Percentiles rank a stretch among this genome's conserved stretches.
phyloP scores from a whole-genome alignment of 1,140 invertebrate species.

The Zaprionus camerounensis region DNA sequence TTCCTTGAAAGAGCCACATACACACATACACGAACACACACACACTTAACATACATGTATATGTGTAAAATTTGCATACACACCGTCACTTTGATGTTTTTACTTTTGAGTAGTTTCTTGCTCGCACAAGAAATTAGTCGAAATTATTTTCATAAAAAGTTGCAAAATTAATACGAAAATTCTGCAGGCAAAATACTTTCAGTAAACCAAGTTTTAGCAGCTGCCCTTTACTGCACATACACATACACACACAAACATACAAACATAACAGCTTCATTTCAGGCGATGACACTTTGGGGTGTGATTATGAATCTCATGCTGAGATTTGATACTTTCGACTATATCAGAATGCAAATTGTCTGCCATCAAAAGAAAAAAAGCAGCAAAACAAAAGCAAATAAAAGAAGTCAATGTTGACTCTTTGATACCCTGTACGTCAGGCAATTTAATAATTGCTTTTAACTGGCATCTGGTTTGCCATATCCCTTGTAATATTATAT shows the following conservation, averaged over 20 bases:
- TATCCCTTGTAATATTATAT: neutral
- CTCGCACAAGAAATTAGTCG: conserved; percentile 53
- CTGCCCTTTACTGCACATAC: conserved; percentile 12
- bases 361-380: conserved; percentile 26
- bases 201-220: neutral
- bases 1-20: conserved; percentile 49
- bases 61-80: neutral
- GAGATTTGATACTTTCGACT: conserved; percentile 68
- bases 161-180: conserved; percentile 24
- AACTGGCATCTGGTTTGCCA: neutral
- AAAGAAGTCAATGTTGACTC: neutral
- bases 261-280: conserved; percentile 55
- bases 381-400: conserved; percentile 26
- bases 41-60: neutral
- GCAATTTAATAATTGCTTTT: neutral
- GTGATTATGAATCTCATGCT: conserved; percentile 72
- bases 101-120: conserved; percentile 62
- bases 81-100: conserved; percentile 54
- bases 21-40: conserved; percentile 28
- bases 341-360: conserved; percentile 66
- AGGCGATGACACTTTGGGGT: conserved; percentile 70
- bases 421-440: conserved; percentile 1
- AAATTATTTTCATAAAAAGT: conserved; percentile 63
- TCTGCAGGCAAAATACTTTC: conserved; percentile 12
- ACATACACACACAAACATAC: conserved; percentile 23